These are phyloP conservation scores for Percina caprodes DNA, from an alignment of 2,113 vertebrate genomes.

Conservation along the genomic window DNA sequence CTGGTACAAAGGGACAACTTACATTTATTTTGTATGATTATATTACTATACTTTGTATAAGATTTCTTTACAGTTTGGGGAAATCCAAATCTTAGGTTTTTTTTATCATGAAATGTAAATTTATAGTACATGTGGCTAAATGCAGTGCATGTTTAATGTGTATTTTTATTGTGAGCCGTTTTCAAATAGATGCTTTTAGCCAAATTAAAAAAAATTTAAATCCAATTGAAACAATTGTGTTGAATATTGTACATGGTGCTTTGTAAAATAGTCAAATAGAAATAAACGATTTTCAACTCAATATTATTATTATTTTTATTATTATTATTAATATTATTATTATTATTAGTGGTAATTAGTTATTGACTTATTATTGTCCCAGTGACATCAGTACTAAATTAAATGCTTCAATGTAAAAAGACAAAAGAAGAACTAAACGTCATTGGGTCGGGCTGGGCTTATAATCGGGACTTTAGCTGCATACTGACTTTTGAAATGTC, in stretches of 20 bases:
- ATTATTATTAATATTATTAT: neutral
- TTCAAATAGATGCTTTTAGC: neutral
- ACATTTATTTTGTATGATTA: no score
- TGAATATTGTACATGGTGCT: neutral
- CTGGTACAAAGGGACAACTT: neutral
- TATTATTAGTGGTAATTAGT: neutral
- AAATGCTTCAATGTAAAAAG: neutral
- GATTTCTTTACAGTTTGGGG: neutral
- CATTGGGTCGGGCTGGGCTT: neutral
- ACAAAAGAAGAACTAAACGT: neutral
- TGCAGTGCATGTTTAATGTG: neutral
- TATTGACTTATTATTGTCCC: neutral
- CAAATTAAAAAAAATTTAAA: neutral
- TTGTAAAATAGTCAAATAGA: neutral
- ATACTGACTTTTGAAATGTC: slow-evolving; percentile 43
- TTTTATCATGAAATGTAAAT: neutral
- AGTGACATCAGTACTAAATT: neutral
- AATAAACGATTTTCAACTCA: neutral
- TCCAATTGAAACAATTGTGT: neutral
- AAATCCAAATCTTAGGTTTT: neutral
- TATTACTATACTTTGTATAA: no score
- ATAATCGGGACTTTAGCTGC: slow-evolving; percentile 1
- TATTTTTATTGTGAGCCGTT: neutral
- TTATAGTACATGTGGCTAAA: neutral
- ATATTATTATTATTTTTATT: neutral